Evolutionary conservation across 2,113 vertebrate species (phyloP).

Genomic region (Campylomormyrus tamandua): DNA sequence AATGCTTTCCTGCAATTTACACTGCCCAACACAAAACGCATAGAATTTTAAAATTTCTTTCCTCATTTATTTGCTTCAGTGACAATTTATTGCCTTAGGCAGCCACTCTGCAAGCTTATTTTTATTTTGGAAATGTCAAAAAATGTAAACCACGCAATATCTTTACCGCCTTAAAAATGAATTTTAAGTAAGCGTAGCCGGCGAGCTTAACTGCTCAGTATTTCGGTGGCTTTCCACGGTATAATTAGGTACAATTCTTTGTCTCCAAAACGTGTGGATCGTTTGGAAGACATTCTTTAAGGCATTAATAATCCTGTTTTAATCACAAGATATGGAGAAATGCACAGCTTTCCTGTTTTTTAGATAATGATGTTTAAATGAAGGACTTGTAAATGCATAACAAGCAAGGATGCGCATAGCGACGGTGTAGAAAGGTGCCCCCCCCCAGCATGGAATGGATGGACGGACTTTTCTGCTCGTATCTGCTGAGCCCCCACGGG

Average conservation of each 20-base stretch:
- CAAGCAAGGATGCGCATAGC: neutral
- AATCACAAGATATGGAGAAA: neutral
- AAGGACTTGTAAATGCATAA: neutral
- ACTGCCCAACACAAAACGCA: neutral
- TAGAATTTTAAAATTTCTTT: neutral
- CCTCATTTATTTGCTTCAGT: neutral
- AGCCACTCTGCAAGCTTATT: neutral
- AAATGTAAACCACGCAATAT: neutral
- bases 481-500: neutral
- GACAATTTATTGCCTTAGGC: neutral
- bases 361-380: neutral
- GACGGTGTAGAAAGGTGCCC: neutral
- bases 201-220: neutral
- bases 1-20: neutral
- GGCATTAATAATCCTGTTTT: neutral
- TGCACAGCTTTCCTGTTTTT: neutral
- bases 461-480: neutral
- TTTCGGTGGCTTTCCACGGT: neutral
- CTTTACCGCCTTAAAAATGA: neutral
- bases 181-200: neutral
- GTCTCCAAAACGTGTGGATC: neutral
- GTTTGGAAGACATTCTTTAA: neutral
- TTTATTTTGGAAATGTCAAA: constrained; percentile 5
- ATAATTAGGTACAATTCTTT: neutral
- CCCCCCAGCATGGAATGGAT: neutral